Conservation (phyloP, 2,113 vertebrate species). For the Uria aalge region DNA sequence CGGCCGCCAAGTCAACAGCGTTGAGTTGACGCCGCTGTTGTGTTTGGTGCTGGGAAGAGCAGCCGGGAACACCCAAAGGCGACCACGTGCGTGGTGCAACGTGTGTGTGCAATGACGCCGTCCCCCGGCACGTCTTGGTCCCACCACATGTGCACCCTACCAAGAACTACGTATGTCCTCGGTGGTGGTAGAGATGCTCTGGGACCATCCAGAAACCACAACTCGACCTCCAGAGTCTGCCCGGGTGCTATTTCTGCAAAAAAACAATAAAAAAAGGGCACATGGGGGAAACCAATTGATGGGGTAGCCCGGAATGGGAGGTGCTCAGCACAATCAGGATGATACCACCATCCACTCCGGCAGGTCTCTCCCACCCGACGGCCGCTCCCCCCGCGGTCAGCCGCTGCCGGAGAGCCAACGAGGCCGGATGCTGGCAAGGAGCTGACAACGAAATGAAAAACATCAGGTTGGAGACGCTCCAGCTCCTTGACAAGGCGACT, state of each 20-base stretch:
- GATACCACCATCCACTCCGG: not conserved
- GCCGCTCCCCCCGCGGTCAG: not conserved
- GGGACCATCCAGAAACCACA: not conserved
- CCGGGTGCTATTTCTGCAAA: rapidly evolving
- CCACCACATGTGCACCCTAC: rapidly evolving
- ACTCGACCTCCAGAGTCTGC: not conserved
- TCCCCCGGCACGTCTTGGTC: rapidly evolving
- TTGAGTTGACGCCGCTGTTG: rapidly evolving
- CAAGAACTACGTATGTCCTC: rapidly evolving
- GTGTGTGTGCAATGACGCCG: rapidly evolving
- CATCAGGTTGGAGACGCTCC: constrained; percentile 16
- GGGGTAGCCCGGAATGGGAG: not conserved
- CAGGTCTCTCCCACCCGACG: not conserved
- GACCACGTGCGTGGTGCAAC: rapidly evolving
- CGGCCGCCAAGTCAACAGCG: rapidly evolving
- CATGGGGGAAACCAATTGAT: not conserved
- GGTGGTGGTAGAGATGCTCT: rapidly evolving
- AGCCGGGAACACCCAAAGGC: not conserved
- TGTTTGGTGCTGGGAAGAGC: not conserved
- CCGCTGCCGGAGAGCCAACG: not conserved
- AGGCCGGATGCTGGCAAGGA: not conserved
- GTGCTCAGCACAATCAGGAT: not conserved
- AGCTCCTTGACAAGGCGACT: constrained; percentile 21
- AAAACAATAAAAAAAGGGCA: not conserved
- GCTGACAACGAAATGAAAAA: constrained; percentile 11